phyloP scores from a whole-genome alignment of 2,888 invertebrate species.

The Megamerina dolium region DNA sequence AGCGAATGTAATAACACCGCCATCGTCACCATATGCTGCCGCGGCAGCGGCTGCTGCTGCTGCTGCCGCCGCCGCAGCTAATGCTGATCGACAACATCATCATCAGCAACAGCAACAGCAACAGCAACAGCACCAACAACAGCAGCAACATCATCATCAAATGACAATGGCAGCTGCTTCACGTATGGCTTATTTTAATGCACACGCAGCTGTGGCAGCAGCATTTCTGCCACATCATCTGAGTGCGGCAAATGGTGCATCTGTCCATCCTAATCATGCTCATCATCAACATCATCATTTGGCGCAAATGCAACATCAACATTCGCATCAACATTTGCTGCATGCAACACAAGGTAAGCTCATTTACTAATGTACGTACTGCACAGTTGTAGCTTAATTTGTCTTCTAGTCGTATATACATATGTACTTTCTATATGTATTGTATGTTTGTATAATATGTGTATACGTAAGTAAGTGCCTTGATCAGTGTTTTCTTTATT shows the following conservation, averaged over 20 bases:
- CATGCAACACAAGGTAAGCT: conserved; percentile 49
- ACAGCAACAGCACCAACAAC: conserved; percentile 16
- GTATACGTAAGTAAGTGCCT: no score
- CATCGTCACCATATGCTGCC: conserved; percentile 9
- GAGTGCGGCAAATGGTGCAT: conserved; percentile 38
- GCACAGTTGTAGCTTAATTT: no score
- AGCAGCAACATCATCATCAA: conserved; percentile 41
- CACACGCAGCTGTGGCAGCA: conserved; percentile 85
- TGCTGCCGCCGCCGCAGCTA: conserved; percentile 10
- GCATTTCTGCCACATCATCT: conserved; percentile 75
- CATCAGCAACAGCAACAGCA: conserved; percentile 14
- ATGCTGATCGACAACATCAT: conserved; percentile 4
- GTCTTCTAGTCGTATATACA: no score
- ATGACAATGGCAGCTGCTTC: conserved; percentile 55
- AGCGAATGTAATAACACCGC: conserved; percentile 8
- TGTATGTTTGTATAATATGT: no score
- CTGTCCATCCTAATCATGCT: conserved; percentile 19
- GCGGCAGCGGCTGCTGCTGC: conserved; percentile 11
- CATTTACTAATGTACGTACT: no score
- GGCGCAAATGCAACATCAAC: conserved; percentile 16
- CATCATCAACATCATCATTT: conserved; percentile 17
- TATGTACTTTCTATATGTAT: no score
- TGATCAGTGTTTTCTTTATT: no score
- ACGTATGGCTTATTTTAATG: conserved; percentile 85
- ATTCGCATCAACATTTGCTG: conserved; percentile 43